Conservation (phyloP, 2,113 vertebrate genomes). For the Tinamus guttatus region DNA sequence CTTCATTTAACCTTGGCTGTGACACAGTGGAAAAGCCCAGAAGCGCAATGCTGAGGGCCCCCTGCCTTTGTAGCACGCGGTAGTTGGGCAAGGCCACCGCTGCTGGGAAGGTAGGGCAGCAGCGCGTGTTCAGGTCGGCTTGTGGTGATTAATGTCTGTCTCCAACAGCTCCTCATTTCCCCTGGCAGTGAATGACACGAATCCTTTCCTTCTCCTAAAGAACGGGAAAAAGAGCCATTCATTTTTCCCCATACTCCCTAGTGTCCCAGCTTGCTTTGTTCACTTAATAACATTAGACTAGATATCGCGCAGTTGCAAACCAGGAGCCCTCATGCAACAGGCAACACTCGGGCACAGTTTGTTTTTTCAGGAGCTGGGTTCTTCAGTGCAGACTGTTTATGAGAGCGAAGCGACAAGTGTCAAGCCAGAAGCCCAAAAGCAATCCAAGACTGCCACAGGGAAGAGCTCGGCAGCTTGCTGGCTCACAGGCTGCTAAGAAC, state of each 20-base stretch:
- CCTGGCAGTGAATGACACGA: not conserved
- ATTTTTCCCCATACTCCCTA: not conserved
- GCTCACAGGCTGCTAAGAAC: not conserved
- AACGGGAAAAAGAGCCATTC: not conserved
- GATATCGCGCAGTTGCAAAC: not conserved
- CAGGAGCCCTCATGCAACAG: too few species aligned
- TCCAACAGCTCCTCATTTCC: not conserved
- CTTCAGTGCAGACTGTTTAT: not conserved
- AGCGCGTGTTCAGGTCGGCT: not conserved
- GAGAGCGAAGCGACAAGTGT: not conserved
- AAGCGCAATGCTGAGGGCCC: not conserved
- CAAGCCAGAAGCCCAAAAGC: not conserved
- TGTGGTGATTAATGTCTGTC: not conserved
- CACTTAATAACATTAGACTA: not conserved
- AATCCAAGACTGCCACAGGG: not conserved
- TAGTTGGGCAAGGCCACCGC: not conserved
- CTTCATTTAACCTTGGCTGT: not conserved
- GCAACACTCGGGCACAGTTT: not conserved
- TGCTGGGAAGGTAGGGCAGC: not conserved
- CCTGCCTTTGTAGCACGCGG: not conserved
- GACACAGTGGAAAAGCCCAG: not conserved
- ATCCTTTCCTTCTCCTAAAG: not conserved
- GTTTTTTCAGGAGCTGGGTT: not conserved
- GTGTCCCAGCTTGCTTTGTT: not conserved
- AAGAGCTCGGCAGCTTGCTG: not conserved